These are phyloP conservation scores for Chaetodon trifascialis DNA, from an alignment of 2,113 vertebrate genomes.

Conservation along the genomic window DNA sequence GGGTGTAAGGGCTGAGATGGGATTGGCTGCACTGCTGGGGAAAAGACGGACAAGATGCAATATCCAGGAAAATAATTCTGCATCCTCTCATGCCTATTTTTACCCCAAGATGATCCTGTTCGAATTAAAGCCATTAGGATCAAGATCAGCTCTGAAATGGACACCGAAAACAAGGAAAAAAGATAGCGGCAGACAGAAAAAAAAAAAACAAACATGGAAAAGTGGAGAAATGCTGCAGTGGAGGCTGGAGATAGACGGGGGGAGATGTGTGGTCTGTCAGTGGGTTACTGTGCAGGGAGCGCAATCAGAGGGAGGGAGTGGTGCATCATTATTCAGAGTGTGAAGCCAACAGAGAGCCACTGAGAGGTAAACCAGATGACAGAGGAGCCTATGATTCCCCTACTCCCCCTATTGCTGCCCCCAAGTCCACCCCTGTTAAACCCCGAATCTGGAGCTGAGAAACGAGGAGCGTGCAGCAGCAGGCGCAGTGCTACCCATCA, in stretches of 20 bases:
- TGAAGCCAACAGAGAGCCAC: conserved; percentile 47
- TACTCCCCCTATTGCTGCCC: conserved; percentile 46
- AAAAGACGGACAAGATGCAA: not conserved
- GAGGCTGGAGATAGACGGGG: not conserved
- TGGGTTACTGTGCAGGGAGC: conserved; percentile 49
- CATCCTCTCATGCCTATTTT: conserved; percentile 14
- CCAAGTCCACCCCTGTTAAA: conserved; percentile 65
- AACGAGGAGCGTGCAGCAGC: conserved; percentile 58
- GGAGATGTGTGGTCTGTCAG: conserved; percentile 52
- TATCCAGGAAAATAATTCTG: conserved; percentile 30
- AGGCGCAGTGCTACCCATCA: conserved; percentile 65
- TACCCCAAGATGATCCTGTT: conserved; percentile 21
- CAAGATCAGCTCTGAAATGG: conserved; percentile 20
- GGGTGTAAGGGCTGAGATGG: not conserved
- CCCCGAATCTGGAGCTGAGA: conserved; percentile 63
- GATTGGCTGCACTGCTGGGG: not conserved
- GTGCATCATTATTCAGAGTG: conserved; percentile 72
- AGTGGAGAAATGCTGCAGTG: conserved; percentile 23
- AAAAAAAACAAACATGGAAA: not conserved
- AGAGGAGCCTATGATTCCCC: conserved; percentile 63
- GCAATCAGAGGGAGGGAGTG: conserved; percentile 58
- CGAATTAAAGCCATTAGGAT: conserved; percentile 28
- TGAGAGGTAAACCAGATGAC: conserved; percentile 76
- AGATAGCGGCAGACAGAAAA: conserved; percentile 5
- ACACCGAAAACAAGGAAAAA: conserved; percentile 4